Evolutionary conservation across 2,113 vertebrate species (phyloP), one percentile per base, ranked within the genome.

Genomic region (Salvelinus namaycush): DNA sequence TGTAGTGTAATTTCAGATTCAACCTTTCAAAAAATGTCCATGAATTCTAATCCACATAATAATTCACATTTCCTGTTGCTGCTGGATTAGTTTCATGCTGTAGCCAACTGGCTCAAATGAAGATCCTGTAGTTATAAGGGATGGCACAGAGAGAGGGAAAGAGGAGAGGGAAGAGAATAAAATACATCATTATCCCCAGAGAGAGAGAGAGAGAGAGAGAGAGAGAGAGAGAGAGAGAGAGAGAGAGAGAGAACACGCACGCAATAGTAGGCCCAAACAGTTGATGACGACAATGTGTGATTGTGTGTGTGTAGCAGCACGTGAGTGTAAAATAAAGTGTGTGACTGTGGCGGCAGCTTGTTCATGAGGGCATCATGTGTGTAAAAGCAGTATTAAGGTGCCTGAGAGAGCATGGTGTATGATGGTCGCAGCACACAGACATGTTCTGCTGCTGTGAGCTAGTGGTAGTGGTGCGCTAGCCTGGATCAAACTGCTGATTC

Each of bases 371-470:
- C 59, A 62, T 3, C 59, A 62, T 62, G 8, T 62, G 59, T 62
- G 59, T 62, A 5, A 54, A 18, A 54, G 29, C 8, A 68, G 60
- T 67, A 60, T 49, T 51, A 72, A 64, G 60, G 12, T 49, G 54
- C 6, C 4, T 14, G 39, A 74, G 60, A 18, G 59, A 27, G 11
- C 14, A 22, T n/a, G 4, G 18, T 49, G 29, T 76, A 27, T 27
- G 22, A 18, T 51, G 39, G 54, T 44, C 12, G 72, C 20, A 54
- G 20, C 34, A 31, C 6, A 13, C 16, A 68, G 44, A 6, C 13
- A 64, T 60, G 64, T 76, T 77, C 3, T 73, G 69, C 69, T 76
- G 39, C 39, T 44, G 9, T 44, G 8, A 44, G 9, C 39, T 44
- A 44, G 39, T 44, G 39, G 39, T 44, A 13, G 51, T 73, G 62